These are phyloP conservation scores for Melanotaenia boesemani DNA, from an alignment of 2,797 vertebrate species.

Conservation along the genomic window DNA sequence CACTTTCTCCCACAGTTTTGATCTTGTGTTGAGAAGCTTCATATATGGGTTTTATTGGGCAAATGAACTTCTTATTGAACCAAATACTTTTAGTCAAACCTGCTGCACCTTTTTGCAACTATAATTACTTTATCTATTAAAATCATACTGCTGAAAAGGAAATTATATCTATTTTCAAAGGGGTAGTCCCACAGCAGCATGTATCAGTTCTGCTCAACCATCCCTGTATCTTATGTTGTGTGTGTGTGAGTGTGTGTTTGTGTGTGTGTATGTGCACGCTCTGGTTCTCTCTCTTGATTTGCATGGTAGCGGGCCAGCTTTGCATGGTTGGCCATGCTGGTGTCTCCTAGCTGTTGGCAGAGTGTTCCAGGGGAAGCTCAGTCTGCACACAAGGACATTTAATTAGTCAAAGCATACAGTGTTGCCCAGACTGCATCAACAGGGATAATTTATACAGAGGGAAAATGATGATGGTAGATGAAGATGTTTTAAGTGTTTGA, in stretches of 20 bases:
- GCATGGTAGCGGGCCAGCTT: slow-evolving; percentile 76
- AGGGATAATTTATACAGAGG: slow-evolving; percentile 26
- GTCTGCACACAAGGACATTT: slow-evolving; percentile 64
- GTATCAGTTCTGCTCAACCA: slow-evolving; percentile 39
- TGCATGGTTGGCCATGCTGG: slow-evolving; percentile 72
- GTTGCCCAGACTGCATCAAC: slow-evolving; percentile 6
- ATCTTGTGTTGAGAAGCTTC: slow-evolving; percentile 14
- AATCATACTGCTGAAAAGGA: slow-evolving; percentile 17
- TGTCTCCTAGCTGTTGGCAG: slow-evolving; percentile 61
- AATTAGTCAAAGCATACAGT: slow-evolving; percentile 78
- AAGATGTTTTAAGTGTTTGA: slow-evolving; percentile 5
- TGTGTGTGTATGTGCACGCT: neutral
- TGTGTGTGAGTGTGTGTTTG: neutral
- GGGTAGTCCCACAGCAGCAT: neutral
- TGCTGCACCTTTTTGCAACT: neutral
- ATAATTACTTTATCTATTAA: slow-evolving; percentile 18
- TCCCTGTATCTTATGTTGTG: neutral
- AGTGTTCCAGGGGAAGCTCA: slow-evolving; percentile 19
- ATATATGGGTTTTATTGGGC: slow-evolving; percentile 6
- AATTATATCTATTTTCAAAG: slow-evolving; percentile 32
- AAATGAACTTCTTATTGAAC: slow-evolving; percentile 53
- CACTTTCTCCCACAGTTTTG: neutral
- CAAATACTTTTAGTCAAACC: slow-evolving; percentile 6
- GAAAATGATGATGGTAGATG: slow-evolving; percentile 16
- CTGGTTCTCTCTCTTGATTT: slow-evolving; percentile 63